Evolutionary conservation across 2,797 vertebrate genomes (phyloP).

Genomic region (Paramormyrops hopkinsi): DNA sequence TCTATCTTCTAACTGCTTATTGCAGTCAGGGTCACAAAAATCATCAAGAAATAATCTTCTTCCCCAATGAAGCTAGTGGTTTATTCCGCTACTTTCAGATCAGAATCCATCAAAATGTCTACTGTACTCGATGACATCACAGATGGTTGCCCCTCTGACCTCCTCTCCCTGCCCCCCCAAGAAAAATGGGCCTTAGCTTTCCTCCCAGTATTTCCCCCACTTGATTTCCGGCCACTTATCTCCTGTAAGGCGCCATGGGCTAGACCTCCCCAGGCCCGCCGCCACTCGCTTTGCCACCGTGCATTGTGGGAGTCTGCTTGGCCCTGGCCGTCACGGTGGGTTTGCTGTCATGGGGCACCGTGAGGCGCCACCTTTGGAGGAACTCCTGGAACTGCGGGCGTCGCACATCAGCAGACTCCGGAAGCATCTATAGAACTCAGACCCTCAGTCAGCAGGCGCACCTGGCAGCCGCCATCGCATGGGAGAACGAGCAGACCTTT

Average conservation of each 20-base stretch:
- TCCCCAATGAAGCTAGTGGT: background rate
- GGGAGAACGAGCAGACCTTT: background rate
- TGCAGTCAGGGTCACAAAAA: background rate
- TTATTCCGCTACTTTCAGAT: background rate
- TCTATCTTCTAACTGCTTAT: background rate
- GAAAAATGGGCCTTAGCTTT: background rate
- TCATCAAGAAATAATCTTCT: background rate
- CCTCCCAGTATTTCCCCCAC: background rate
- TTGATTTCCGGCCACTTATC: slow-evolving; percentile 28
- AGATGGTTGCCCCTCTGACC: background rate
- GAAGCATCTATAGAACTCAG: slow-evolving; percentile 74
- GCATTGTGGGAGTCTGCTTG: slow-evolving; percentile 38
- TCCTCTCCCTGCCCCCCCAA: background rate
- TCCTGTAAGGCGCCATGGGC: slow-evolving; percentile 50
- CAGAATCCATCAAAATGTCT: background rate
- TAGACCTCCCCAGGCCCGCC: slow-evolving; percentile 43
- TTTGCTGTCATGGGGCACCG: slow-evolving; percentile 36
- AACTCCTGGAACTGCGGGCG: slow-evolving; percentile 51
- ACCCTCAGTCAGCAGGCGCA: background rate
- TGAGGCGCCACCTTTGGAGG: slow-evolving; percentile 55
- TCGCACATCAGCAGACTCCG: slow-evolving; percentile 56
- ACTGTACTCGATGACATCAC: background rate
- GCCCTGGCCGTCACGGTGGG: slow-evolving; percentile 54
- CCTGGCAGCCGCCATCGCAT: background rate
- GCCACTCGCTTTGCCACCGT: slow-evolving; percentile 41